These are phyloP conservation scores for Columba livia DNA, from an alignment of 2,113 vertebrate species.

Conservation along the genomic window DNA sequence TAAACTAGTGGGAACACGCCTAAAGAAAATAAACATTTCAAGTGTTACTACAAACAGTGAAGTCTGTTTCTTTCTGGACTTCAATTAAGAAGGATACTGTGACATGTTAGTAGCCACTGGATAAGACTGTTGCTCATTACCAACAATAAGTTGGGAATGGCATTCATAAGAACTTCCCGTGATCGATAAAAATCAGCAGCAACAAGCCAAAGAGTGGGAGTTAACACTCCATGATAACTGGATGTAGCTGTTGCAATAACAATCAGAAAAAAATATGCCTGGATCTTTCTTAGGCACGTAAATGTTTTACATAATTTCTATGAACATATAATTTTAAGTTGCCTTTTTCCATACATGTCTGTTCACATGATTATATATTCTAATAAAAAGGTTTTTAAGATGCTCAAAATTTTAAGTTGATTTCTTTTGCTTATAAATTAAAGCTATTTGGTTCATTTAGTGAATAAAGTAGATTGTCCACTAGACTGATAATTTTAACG, in stretches of 20 bases:
- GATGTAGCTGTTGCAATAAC: background rate
- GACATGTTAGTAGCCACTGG: background rate
- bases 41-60: background rate
- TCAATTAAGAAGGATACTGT: background rate
- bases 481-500: background rate
- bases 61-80: background rate
- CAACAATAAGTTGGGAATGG: accelerated
- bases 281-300: background rate
- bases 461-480: background rate
- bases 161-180: background rate
- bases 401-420: background rate
- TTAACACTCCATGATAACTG: background rate
- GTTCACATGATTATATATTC: background rate
- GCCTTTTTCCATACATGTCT: background rate
- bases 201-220: background rate
- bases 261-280: background rate
- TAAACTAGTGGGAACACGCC: background rate
- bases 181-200: background rate
- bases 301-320: background rate
- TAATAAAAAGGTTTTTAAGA: background rate
- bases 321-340: background rate
- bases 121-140: background rate
- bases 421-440: background rate
- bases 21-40: background rate
- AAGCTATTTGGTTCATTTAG: background rate